These are phyloP conservation scores for Schizopygopsis malacanthus DNA, from an alignment of 2,797 vertebrate genomes.

Conservation along the genomic window DNA sequence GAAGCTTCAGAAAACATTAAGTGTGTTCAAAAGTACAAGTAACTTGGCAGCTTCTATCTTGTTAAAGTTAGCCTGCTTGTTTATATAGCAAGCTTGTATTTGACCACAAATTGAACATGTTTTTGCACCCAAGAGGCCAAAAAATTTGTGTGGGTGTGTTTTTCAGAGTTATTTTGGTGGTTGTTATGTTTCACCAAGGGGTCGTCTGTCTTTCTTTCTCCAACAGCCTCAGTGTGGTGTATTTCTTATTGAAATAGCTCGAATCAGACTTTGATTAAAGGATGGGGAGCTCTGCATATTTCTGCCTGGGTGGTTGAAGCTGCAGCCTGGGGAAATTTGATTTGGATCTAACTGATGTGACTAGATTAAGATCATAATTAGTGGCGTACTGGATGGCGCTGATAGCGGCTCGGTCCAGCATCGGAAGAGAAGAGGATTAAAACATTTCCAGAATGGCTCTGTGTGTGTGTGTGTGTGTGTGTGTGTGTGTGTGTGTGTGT, in stretches of 20 bases:
- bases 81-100: slow-evolving; percentile 35
- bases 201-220: slow-evolving; percentile 60
- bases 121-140: slow-evolving; percentile 20
- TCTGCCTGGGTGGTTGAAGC: slow-evolving; percentile 78
- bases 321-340: slow-evolving; percentile 79
- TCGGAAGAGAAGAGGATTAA: slow-evolving; percentile 49
- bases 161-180: neutral
- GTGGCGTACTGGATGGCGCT: slow-evolving; percentile 76
- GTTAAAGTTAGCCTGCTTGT: slow-evolving; percentile 35
- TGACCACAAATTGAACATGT: slow-evolving; percentile 47
- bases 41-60: slow-evolving; percentile 47
- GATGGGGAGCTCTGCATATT: slow-evolving; percentile 54
- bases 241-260: slow-evolving; percentile 73
- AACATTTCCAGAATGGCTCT: slow-evolving; percentile 58
- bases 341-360: slow-evolving; percentile 82
- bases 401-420: slow-evolving; percentile 64
- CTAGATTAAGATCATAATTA: slow-evolving; percentile 83
- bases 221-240: slow-evolving; percentile 76
- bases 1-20: slow-evolving; percentile 21
- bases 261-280: slow-evolving; percentile 80
- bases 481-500: slow-evolving; percentile 64
- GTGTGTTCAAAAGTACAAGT: slow-evolving; percentile 21
- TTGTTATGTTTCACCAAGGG: slow-evolving; percentile 60
- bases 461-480: slow-evolving; percentile 63
- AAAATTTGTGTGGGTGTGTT: slow-evolving; percentile 25